Evolutionary conservation across 37 sponge, comb jelly and placozoan species (phyloP).

Genomic region (Dysidea cf. avara): DNA sequence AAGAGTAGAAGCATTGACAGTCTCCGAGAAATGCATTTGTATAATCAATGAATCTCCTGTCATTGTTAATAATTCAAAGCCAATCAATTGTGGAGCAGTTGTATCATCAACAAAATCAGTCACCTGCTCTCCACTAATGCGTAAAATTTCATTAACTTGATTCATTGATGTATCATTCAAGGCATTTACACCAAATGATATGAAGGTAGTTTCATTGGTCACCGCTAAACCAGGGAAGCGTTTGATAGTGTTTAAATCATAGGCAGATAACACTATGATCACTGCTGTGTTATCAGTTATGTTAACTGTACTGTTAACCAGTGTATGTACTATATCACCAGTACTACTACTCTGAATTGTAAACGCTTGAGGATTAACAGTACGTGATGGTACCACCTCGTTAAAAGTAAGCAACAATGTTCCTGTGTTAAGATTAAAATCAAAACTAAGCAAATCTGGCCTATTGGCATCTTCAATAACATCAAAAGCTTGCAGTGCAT

Average conservation of each 20-base stretch:
- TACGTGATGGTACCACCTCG: slow-evolving; percentile 50
- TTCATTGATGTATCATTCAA: slow-evolving; percentile 50
- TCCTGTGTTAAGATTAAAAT: slow-evolving; percentile 77
- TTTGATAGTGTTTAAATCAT: slow-evolving; percentile 67
- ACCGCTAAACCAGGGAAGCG: slow-evolving; percentile 29
- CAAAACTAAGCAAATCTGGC: slow-evolving; percentile 64
- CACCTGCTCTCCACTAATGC: slow-evolving; percentile 31
- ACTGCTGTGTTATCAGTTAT: slow-evolving; percentile 51
- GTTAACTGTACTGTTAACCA: slow-evolving; percentile 43
- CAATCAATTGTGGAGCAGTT: slow-evolving; percentile 55
- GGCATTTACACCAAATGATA: slow-evolving; percentile 46
- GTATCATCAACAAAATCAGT: slow-evolving; percentile 35
- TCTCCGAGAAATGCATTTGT: slow-evolving; percentile 74
- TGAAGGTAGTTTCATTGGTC: slow-evolving; percentile 45
- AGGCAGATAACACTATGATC: slow-evolving; percentile 33
- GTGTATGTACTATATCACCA: slow-evolving; percentile 1
- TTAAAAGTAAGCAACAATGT: slow-evolving; percentile 66
- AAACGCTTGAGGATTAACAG: slow-evolving; percentile 42
- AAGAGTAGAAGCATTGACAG: slow-evolving; percentile 65
- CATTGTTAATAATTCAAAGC: slow-evolving; percentile 68
- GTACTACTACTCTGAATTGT: slow-evolving; percentile 35
- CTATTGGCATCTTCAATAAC: slow-evolving; percentile 54
- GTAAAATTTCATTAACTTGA: slow-evolving; percentile 18
- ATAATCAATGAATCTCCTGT: slow-evolving; percentile 33
- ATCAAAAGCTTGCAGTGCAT: slow-evolving; percentile 51